Evolutionary conservation across 2,888 invertebrate species (phyloP), one percentile per base, ranked within the genome.

Genomic region (Drosophila limbata): DNA sequence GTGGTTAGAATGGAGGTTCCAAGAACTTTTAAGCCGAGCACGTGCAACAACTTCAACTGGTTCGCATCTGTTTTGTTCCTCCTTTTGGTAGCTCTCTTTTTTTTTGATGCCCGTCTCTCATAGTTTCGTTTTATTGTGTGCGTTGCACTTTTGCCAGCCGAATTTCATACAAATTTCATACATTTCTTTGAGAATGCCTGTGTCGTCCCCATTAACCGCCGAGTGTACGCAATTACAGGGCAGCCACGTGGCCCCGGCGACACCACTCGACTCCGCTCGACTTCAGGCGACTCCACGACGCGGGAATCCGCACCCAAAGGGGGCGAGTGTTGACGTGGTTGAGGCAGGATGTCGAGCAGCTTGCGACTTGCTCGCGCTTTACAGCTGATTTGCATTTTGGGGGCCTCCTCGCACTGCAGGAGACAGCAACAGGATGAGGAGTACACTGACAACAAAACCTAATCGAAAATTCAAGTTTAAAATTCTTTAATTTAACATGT

Each of bases 311-410:
- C 39, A 60, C 45, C 15, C 44, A 25, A 37, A 37, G 15, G 57
- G 5, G 47, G 45, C 35, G 15, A 35, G 25, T 13, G 44, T 28
- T 5, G 25, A 11, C 33, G 33, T 2, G 33, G 33, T 35, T 45
- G 15, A 45, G 15, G 45, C 56, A 67, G 73, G 79, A 78, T 69
- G 71, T 59, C 64, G 55, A 50, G 48, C 63, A 71, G 31, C 47
- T 40, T 40, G 57, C 17, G 73, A 61, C 45, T 57, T 76, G 64
- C 66, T 69, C 65, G 70, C 71, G 79, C 77, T 75, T 85, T 77
- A 76, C 88, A 85, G 84, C 81, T 89, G 90, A 85, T 85, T 85
- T 85, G 85, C 90, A 88, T 85, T 85, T 88, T 73, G 75, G 73
- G 80, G 69, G 31, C 19, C 42, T n/a, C n/a, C 42, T 11, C 17